Base-by-base conservation (phyloP, 2,797 vertebrate species). In the Tamandua tetradactyla region DNA sequence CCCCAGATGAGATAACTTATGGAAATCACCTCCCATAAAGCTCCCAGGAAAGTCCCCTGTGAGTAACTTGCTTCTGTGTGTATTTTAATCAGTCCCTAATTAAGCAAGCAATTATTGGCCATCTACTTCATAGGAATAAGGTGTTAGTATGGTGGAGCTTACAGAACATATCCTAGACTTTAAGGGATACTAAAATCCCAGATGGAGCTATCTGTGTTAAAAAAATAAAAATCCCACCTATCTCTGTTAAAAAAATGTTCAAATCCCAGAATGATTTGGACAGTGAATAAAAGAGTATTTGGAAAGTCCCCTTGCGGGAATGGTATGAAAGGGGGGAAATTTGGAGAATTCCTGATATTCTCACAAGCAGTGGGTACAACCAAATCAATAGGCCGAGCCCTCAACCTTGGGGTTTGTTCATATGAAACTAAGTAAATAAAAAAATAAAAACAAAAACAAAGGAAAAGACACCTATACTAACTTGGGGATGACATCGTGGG, bases 41-140 rank as follows among this genome's bases (percentile, higher is more conserved):
- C 76, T 80, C 75, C 7, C 30, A 84, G 49, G 30, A 82, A 55
- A 72, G 71, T 37, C 69, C 3, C 23, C 25, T 59, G 85, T 91
- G 59, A 62, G 44, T 35, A 59, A 69, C 42, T 64, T 49, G 40
- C 64, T 47, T 75, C n/a, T 69, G 25, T 79, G 35, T 20, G 64
- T 88, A 59, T 84, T 95, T 90, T 74, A 72, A 86, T 80, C 30
- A 83, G 37, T 61, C 35, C 15, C 15, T 74, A 64, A 71, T 62
- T 94, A 74, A 92, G 47, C 49, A 84, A 75, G 82, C 12, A 62
- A n/a, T 87, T 80, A 55, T 52, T 86, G 37, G 52, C 69, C 74
- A 66, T 61, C 40, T 66, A 18, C 27, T 93, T 74, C 52, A 23
- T 2, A 2, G 40, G 27, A 14, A n/a, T 0, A 6, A 75, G 25